Evolutionary conservation across 1,140 invertebrate species (phyloP), one percentile per base, ranked within the genome.

Genomic region (Drosophila mauritiana): DNA sequence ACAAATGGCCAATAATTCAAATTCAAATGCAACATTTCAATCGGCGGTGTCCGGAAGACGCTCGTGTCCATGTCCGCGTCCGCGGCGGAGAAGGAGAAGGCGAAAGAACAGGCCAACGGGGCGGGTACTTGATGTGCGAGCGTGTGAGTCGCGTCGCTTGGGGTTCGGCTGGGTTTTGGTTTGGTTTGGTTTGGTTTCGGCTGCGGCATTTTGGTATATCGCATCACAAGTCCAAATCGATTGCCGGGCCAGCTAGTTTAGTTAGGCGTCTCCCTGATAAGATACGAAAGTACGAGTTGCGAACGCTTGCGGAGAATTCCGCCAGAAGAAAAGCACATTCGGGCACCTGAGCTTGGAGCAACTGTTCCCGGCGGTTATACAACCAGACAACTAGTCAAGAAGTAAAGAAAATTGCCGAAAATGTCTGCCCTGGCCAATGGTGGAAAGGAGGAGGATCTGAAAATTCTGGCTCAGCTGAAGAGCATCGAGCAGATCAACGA

Each of bases 401-500:
- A 11, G 13, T 4, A 48, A 49, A n/a, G n/a, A 15, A 36, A 49
- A 17, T 39, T 52, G 13, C 15, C 27, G 2, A 39, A 65, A 45
- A 52, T 52, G 62, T 65, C 37, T 40, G n/a, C 27, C 20, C 20
- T 22, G 8, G n/a, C 37, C 12, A 65, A 48, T 7, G 34, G 39
- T 46, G 51, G 20, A 49, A 31, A 58, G 8, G 72, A 78, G 37
- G 17, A 69, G 73, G 45, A 90, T 77, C 59, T 91, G 12, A 68
- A 77, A 36, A 90, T 89, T 25, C 56, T 91, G 27, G 73, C 83
- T 0, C 90, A 90, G 46, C 37, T 91, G n/a, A 89, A 73, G 42
- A 86, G 61, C 59, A 91, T 91, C 15, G 90, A 91, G 43, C 90
- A 91, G 43, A 89, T 91, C 49, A 91, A 89, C 49, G 90, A 91